A percentile compares a stretch with the other conserved stretches of the same genome.
Evolutionary conservation across 2,888 invertebrate species (phyloP).

Genomic region (Lycia hirtaria): DNA sequence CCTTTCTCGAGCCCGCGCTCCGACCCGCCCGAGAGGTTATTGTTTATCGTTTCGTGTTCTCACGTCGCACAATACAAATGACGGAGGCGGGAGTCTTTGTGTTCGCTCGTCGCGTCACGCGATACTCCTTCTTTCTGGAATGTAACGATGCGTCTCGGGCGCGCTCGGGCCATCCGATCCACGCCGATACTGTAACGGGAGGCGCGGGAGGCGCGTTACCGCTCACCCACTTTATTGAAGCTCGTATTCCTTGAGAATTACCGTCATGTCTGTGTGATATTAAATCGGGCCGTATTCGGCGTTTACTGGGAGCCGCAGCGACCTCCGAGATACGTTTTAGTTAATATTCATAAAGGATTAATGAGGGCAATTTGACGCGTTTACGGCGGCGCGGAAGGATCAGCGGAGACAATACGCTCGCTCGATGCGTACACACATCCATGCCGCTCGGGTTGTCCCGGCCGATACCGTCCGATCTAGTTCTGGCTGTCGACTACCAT

Average conservation of each 20-base stretch:
- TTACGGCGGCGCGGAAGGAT: slow-evolving; percentile 1
- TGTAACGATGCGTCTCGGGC: not conserved
- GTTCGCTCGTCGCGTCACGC: slow-evolving; percentile 5
- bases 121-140: not conserved
- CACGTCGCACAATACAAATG: slow-evolving; percentile 14
- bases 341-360: slow-evolving; percentile 32
- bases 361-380: slow-evolving; percentile 27
- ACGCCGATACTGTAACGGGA: too few relatives aligned
- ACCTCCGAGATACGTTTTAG: slow-evolving; percentile 3
- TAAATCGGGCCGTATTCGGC: slow-evolving; percentile 1
- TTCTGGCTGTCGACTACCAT: not conserved
- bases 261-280: slow-evolving; percentile 1
- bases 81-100: slow-evolving; percentile 1
- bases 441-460: not conserved
- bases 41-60: slow-evolving; percentile 29
- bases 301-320: slow-evolving; percentile 8
- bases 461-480: too few relatives aligned
- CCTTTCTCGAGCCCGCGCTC: slow-evolving; percentile 23
- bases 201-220: not conserved
- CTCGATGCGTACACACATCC: not conserved
- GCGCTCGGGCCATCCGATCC: not conserved
- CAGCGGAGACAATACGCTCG: slow-evolving; percentile 1
- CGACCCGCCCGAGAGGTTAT: slow-evolving; percentile 21
- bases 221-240: not conserved
- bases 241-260: slow-evolving; percentile 1